Conservation (phyloP, 2,888 invertebrate genomes). For the Hemithea aestivaria region DNA sequence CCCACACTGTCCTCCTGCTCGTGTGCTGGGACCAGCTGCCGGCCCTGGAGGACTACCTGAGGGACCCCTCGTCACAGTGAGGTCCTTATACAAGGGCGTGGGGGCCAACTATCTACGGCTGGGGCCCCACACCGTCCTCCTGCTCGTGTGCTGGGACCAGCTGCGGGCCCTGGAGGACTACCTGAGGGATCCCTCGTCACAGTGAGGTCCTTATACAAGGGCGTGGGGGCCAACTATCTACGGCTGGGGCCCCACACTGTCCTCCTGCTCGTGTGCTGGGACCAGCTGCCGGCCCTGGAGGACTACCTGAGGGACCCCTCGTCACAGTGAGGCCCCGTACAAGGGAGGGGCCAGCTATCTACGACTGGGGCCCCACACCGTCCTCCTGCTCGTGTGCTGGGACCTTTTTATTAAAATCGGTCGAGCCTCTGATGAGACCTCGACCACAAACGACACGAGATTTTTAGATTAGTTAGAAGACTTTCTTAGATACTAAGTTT, state of each 20-base stretch:
- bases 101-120: conserved; percentile 94
- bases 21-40: conserved; percentile 92
- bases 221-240: conserved; percentile 91
- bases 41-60: conserved; percentile 52
- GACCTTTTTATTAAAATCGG: too few relatives aligned
- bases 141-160: conserved; percentile 93
- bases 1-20: conserved; percentile 92
- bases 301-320: conserved; percentile 50
- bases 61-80: too few relatives aligned
- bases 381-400: conserved; percentile 93
- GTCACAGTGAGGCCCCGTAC: too few relatives aligned
- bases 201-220: conserved; percentile 93
- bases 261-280: conserved; percentile 92
- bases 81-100: too few relatives aligned
- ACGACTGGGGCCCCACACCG: conserved; percentile 94
- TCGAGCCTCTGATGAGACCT: too few relatives aligned
- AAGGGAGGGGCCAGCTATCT: conserved; percentile 98
- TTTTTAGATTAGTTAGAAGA: too few relatives aligned
- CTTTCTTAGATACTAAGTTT: too few relatives aligned
- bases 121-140: conserved; percentile 94
- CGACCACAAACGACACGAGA: too few relatives aligned
- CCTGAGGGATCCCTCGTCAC: conserved; percentile 81
- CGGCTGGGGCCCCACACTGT: conserved; percentile 95
- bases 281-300: conserved; percentile 79
- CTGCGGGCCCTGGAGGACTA: conserved; percentile 70